These are phyloP conservation scores for Circaetus cinerascens DNA, from an alignment of 2,113 vertebrate species.

Conservation along the genomic window DNA sequence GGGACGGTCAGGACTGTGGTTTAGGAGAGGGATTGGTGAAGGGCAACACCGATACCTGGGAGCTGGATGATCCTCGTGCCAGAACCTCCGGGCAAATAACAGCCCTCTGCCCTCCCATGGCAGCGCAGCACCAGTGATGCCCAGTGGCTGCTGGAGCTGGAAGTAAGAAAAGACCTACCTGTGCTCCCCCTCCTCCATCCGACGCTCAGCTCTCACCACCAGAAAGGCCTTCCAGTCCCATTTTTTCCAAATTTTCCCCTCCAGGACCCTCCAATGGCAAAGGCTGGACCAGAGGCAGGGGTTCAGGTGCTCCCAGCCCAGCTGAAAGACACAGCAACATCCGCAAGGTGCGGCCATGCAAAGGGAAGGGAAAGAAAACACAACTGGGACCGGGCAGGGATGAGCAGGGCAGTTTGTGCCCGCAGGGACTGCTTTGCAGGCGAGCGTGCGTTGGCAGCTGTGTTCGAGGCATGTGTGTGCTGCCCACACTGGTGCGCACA, in stretches of 20 bases:
- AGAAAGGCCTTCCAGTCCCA: not conserved
- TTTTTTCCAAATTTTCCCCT: not conserved
- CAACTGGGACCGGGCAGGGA: not conserved
- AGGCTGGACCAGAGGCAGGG: not conserved
- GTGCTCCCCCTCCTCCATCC: not conserved
- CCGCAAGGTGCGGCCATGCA: fast-evolving
- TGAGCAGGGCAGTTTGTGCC: not conserved
- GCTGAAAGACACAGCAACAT: not conserved
- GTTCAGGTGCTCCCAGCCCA: not conserved
- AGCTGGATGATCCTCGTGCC: not conserved
- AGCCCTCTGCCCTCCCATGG: not conserved
- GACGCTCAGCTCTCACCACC: not conserved
- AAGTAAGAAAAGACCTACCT: not conserved
- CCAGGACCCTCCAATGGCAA: not conserved
- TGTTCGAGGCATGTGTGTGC: no score
- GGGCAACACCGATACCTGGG: not conserved
- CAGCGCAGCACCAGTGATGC: not conserved
- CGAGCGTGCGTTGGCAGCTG: not conserved
- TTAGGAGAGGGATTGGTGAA: not conserved
- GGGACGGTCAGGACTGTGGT: no score
- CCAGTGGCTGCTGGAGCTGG: not conserved
- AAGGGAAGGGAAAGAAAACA: not conserved
- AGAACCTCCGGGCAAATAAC: not conserved
- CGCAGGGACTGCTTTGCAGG: not conserved
- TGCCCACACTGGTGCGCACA: not conserved